These are phyloP conservation scores for Melanotus villosus DNA, from an alignment of 2,888 invertebrate species.

Conservation along the genomic window DNA sequence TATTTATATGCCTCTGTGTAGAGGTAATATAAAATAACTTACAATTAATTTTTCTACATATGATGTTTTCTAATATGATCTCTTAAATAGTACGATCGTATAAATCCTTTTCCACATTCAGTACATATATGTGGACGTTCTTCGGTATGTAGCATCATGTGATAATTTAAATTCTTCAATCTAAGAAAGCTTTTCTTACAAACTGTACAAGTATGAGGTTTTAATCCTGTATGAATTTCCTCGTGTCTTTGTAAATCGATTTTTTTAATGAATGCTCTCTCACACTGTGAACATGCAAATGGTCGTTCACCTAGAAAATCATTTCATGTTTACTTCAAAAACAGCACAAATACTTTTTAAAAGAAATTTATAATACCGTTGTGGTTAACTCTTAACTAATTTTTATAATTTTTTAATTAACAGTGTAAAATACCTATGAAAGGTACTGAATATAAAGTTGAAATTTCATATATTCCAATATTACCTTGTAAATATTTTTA, in stretches of 20 bases:
- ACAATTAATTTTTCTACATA: too few relatives aligned
- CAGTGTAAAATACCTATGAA: background rate
- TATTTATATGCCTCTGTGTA: too few relatives aligned
- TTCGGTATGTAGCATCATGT: constrained; percentile 60
- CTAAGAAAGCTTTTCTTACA: constrained; percentile 60
- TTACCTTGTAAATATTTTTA: too few relatives aligned
- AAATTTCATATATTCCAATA: too few relatives aligned
- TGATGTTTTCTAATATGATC: constrained; percentile 59
- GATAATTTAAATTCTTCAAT: constrained; percentile 58
- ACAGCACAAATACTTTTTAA: too few relatives aligned
- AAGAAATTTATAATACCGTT: too few relatives aligned
- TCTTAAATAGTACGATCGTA: constrained; percentile 59
- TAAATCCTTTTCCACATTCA: constrained; percentile 61
- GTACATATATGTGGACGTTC: constrained; percentile 60
- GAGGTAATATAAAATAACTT: too few relatives aligned
- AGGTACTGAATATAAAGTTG: too few relatives aligned
- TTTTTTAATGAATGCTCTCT: constrained; percentile 59
- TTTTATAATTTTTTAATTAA: background rate
- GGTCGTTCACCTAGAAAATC: constrained; percentile 56
- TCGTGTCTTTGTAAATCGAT: constrained; percentile 60
- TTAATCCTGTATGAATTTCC: constrained; percentile 58
- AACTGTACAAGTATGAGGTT: constrained; percentile 56
- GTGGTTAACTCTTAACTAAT: too few relatives aligned
- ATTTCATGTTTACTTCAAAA: too few relatives aligned
- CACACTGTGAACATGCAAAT: constrained; percentile 58